Conservation (phyloP, 2,113 vertebrate genomes). For the Onychostoma macrolepis region DNA sequence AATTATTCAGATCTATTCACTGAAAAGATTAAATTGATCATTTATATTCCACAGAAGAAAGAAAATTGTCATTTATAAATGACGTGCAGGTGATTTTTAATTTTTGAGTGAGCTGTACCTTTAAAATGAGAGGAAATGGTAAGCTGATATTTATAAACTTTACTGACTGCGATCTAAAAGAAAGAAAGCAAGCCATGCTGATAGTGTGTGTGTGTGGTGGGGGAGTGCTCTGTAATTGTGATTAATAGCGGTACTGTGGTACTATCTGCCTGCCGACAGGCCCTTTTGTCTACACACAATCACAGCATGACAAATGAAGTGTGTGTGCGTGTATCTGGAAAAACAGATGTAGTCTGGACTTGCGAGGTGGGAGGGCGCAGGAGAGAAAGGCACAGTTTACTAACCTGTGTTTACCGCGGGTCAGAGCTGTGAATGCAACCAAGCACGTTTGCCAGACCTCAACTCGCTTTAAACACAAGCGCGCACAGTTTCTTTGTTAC, state of each 20-base stretch:
- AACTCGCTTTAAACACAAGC: neutral
- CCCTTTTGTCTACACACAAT: constrained; percentile 97
- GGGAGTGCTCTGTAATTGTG: constrained; percentile 95
- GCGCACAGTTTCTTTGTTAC: neutral
- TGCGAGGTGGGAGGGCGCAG: constrained; percentile 81
- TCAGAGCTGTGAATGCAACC: constrained; percentile 51
- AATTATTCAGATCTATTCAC: neutral
- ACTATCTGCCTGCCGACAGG: constrained; percentile 93
- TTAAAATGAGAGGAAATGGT: constrained; percentile 11
- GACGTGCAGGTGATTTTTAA: neutral
- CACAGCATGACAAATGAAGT: constrained; percentile 95
- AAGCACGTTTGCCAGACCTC: constrained; percentile 21
- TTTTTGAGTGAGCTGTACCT: neutral
- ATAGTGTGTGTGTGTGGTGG: constrained; percentile 65
- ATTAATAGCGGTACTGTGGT: constrained; percentile 93
- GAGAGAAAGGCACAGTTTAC: constrained; percentile 85
- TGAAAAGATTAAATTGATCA: neutral
- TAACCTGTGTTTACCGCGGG: constrained; percentile 79
- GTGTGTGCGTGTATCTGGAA: constrained; percentile 85
- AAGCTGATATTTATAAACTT: constrained; percentile 8
- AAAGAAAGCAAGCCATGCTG: neutral
- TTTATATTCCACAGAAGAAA: neutral
- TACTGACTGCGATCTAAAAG: neutral
- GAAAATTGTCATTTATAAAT: neutral
- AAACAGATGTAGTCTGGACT: constrained; percentile 97